Percentiles rank a stretch among this genome's conserved stretches.
Conservation (phyloP, 2,113 vertebrate species). For the Galeopterus variegatus region DNA sequence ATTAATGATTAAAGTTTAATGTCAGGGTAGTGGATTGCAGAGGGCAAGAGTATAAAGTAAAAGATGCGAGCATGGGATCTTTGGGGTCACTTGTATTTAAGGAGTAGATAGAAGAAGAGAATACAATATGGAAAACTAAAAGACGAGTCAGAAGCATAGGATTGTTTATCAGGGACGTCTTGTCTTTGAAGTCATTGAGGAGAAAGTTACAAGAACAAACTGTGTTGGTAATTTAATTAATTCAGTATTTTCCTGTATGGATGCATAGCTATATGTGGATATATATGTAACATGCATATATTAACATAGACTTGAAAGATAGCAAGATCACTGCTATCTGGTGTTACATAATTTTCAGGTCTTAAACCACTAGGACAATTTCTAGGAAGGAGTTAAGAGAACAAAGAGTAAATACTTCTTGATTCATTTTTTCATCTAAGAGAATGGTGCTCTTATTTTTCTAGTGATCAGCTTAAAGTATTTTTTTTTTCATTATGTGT, state of each 20-base stretch:
- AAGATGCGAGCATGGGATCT: background rate
- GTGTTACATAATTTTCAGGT: constrained; percentile 26
- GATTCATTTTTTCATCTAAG: constrained; percentile 20
- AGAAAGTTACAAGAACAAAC: background rate
- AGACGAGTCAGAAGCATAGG: background rate
- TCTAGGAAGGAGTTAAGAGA: background rate
- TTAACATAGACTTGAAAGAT: background rate
- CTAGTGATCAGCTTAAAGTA: background rate
- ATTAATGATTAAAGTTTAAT: background rate
- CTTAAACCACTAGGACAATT: background rate
- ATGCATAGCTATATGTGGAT: background rate
- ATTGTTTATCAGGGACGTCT: background rate
- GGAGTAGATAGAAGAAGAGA: background rate
- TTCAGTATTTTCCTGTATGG: background rate
- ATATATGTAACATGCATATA: background rate
- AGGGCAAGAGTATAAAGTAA: background rate
- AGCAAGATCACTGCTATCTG: background rate
- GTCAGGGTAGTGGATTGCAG: background rate
- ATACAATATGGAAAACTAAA: background rate
- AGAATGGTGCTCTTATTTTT: constrained; percentile 48
- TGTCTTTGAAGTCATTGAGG: background rate
- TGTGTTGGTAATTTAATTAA: background rate
- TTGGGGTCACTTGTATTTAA: background rate
- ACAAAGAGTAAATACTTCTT: background rate
- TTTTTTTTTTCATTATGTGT: background rate